These are phyloP conservation scores for Melozone crissalis DNA, from an alignment of 2,113 vertebrate genomes.

Conservation along the genomic window DNA sequence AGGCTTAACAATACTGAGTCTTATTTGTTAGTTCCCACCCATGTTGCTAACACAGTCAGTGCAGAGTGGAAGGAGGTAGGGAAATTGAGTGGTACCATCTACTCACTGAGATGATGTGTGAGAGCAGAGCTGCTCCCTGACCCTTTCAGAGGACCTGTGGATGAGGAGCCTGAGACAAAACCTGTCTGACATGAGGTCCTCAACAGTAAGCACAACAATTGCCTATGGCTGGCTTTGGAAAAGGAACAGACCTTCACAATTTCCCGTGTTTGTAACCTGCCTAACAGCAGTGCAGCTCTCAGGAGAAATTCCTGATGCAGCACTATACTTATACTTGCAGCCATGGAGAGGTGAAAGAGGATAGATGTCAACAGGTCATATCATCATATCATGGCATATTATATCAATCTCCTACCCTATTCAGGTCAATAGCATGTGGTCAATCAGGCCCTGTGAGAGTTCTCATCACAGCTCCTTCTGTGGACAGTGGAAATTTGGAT, in stretches of 20 bases:
- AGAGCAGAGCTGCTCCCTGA: not conserved
- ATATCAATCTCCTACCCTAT: not conserved
- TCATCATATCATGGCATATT: not conserved
- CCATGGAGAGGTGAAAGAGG: not conserved
- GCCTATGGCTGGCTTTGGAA: not conserved
- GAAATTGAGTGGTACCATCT: not conserved
- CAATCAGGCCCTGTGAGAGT: not conserved
- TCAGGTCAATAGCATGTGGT: not conserved
- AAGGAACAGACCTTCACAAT: not conserved
- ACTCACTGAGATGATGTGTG: not conserved
- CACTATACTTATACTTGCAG: not conserved
- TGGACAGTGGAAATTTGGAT: not conserved
- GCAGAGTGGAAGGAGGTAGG: not conserved
- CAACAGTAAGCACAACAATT: not conserved
- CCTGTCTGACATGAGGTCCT: not conserved
- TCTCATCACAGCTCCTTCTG: not conserved
- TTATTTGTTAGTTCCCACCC: not conserved
- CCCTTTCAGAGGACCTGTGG: not conserved
- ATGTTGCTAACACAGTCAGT: not conserved
- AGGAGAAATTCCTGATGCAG: not conserved
- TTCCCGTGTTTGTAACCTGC: not conserved
- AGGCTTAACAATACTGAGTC: not conserved
- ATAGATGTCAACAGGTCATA: not conserved
- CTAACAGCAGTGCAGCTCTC: not conserved
- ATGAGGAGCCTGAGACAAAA: not conserved